phyloP scores from a whole-genome alignment of 2,113 vertebrate species.

The Pelecanus crispus region DNA sequence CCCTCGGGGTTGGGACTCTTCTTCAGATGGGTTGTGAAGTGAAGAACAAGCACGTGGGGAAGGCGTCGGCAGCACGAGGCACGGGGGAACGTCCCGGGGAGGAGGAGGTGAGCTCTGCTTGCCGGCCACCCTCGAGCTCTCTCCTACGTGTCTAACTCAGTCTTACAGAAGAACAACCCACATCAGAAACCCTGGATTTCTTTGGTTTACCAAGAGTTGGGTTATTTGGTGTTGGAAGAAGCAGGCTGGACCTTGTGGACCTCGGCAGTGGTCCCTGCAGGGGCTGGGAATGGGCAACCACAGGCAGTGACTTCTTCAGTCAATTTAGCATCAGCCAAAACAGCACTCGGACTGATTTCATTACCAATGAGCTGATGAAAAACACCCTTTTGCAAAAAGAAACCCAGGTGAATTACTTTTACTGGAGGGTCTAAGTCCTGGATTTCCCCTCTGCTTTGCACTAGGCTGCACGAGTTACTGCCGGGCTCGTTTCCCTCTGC shows the following conservation, averaged over 20 bases:
- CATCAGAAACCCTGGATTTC: neutral
- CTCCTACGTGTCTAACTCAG: fast-evolving
- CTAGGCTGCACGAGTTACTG: fast-evolving
- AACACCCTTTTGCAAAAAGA: neutral
- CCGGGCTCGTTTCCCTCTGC: neutral
- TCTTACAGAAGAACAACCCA: neutral
- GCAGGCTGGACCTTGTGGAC: neutral
- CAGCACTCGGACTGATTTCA: neutral
- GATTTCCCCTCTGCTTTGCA: neutral
- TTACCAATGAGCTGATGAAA: neutral
- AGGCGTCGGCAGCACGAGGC: neutral
- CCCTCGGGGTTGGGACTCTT: neutral
- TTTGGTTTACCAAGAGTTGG: neutral
- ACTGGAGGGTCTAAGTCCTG: too few species aligned
- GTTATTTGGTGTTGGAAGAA: neutral
- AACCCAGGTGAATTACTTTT: neutral
- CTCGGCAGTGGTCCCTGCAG: neutral
- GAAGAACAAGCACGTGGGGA: neutral
- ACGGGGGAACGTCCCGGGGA: fast-evolving
- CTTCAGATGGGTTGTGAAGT: neutral
- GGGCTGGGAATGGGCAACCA: neutral
- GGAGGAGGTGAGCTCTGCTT: neutral
- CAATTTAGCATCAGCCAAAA: neutral
- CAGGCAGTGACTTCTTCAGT: neutral
- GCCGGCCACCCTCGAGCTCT: fast-evolving